Percentiles rank a stretch among this genome's conserved stretches.
Conservation (phyloP, 2,797 vertebrate genomes). For the Champsocephalus esox region DNA sequence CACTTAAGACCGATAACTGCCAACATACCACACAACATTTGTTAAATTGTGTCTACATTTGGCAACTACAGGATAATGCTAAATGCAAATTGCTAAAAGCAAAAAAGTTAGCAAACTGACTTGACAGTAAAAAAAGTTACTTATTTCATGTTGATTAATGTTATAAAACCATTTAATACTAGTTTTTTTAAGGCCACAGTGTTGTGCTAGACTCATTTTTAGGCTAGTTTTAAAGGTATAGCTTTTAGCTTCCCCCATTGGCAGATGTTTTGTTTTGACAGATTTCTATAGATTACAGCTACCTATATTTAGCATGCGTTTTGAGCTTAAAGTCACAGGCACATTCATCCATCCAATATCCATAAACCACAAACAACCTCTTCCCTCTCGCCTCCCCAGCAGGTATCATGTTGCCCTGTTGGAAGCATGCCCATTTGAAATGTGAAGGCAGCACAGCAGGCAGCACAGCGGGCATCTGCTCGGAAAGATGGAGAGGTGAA, state of each 20-base stretch:
- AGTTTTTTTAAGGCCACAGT: too few species aligned
- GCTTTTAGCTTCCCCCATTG: not conserved
- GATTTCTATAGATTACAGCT: not conserved
- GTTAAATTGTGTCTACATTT: too few species aligned
- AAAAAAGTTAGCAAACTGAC: too few species aligned
- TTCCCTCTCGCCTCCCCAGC: conserved; percentile 17
- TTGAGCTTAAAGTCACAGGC: not conserved
- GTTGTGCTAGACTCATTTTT: not conserved
- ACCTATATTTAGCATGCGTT: not conserved
- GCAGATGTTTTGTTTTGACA: not conserved
- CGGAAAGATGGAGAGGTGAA: conserved; percentile 14
- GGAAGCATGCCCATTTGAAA: conserved; percentile 24
- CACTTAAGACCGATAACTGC: too few species aligned
- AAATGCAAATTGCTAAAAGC: too few species aligned
- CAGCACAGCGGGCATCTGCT: conserved; percentile 16
- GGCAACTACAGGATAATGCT: too few species aligned
- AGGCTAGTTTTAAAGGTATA: not conserved
- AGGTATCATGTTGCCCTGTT: conserved; percentile 39
- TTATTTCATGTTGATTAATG: too few species aligned
- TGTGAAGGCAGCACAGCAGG: conserved; percentile 35
- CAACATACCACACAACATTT: too few species aligned
- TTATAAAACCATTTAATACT: too few species aligned
- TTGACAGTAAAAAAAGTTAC: too few species aligned
- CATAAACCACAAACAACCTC: conserved; percentile 5
- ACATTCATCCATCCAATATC: not conserved